Base-by-base conservation (phyloP, 2,888 invertebrate species). In the Latheticus oryzae region DNA sequence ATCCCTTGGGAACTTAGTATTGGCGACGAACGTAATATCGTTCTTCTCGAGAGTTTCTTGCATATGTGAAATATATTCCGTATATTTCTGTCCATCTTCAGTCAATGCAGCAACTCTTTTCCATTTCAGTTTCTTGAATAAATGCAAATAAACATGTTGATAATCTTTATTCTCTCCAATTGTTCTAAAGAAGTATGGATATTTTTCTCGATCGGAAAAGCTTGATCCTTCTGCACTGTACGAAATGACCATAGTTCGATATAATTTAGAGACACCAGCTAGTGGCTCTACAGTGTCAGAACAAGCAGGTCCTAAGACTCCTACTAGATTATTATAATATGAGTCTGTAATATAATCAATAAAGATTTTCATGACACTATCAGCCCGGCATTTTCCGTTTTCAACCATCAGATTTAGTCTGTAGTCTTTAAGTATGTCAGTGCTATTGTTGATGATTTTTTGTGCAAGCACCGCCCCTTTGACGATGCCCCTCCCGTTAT, bases 241-340 rank as follows among this genome's bases (percentile, higher is more conserved):
- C 40, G 90, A 90, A 56, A 92, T 86, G 1, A 90, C 85, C 54
- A 89, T 81, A 42, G 87, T 87, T 62, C 84, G 84, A 68, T 87
- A 89, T 68, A 89, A 87, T 59, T 86, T 87, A 0, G 91, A 87
- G 1, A 92, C 84, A 0, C 89, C 89, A 0, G 90, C 90, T 21
- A 92, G 80, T 0, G 91, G 90, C 70, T 91, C 90, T 0, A 91
- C 87, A 0, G 91, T 90, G 72, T 91, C 91, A 0, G 90, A 89
- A 69, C 91, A 92, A 0, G 89, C 90, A 0, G 91, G 91, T 3
- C 92, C 91, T 35, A 91, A 72, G 1, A 92, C 85, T 0, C 91
- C 92, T 55, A 88, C 82, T 57, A 91, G 77, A 38, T 83, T 83
- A 23, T 80, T 75, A 61, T 84, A 84, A 26, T 80, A 75, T 2